Conservation (phyloP, 2,888 invertebrate species). For the Patella pellucida region DNA sequence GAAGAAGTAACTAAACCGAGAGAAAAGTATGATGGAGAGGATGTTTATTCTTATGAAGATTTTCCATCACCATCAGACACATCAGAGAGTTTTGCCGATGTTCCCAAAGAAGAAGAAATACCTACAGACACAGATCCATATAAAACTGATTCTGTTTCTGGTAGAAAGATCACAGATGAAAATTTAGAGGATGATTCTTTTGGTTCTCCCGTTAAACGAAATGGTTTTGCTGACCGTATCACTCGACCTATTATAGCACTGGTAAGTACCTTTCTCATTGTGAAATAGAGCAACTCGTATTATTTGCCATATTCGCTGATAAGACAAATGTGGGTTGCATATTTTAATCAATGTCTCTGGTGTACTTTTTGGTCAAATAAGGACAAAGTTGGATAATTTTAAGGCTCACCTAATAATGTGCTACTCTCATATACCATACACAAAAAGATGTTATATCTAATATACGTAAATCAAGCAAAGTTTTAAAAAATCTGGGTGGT, state of each 20-base stretch:
- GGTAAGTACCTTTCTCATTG: slow-evolving; percentile 28
- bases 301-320: too few relatives aligned
- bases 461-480: too few relatives aligned
- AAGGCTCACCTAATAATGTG: too few relatives aligned
- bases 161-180: slow-evolving; percentile 43
- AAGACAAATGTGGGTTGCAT: too few relatives aligned
- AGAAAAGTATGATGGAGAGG: not conserved
- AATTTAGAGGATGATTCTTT: slow-evolving; percentile 38
- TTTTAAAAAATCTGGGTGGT: too few relatives aligned
- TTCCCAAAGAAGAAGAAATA: slow-evolving; percentile 8
- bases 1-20: not conserved
- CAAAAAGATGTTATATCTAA: too few relatives aligned
- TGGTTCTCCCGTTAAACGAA: slow-evolving; percentile 16
- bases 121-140: slow-evolving; percentile 30
- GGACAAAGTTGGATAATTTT: too few relatives aligned
- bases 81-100: slow-evolving; percentile 3
- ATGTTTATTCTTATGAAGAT: slow-evolving; percentile 13
- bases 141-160: slow-evolving; percentile 24
- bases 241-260: slow-evolving; percentile 36
- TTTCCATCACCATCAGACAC: slow-evolving; percentile 16
- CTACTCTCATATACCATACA: too few relatives aligned
- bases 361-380: too few relatives aligned
- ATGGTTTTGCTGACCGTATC: slow-evolving; percentile 30
- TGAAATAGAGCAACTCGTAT: not conserved
- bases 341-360: too few relatives aligned